Evolutionary conservation across 1,140 invertebrate genomes (phyloP).

Genomic region (Diprion similis): DNA sequence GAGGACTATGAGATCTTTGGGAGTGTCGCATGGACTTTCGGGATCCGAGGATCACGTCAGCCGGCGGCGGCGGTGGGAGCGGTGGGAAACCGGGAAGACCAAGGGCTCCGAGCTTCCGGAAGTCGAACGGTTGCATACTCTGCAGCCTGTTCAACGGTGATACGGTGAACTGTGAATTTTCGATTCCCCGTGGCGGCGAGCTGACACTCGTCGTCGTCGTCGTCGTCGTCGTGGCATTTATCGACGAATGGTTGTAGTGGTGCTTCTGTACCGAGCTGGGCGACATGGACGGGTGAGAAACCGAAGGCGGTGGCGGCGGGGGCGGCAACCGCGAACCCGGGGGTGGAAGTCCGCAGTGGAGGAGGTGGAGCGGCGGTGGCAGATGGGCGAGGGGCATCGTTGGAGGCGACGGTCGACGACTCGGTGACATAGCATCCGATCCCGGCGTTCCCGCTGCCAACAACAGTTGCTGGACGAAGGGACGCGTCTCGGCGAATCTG

Average conservation of each 20-base stretch:
- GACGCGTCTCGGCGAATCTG: constrained; percentile 82
- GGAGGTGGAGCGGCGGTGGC: constrained; percentile 63
- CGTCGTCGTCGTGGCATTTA: constrained; percentile 48
- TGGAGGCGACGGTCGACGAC: constrained; percentile 69
- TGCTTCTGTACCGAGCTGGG: constrained; percentile 58
- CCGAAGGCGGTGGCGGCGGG: constrained; percentile 55
- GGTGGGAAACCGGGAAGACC: constrained; percentile 70
- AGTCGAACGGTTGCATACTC: constrained; percentile 96
- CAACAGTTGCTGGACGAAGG: constrained; percentile 81
- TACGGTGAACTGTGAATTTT: constrained; percentile 64
- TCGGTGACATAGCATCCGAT: constrained; percentile 71
- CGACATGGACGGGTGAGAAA: constrained; percentile 57
- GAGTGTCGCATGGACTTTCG: constrained; percentile 46
- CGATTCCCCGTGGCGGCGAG: constrained; percentile 55
- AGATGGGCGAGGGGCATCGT: constrained; percentile 66
- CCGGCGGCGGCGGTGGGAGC: constrained; percentile 64
- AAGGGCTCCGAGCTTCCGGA: constrained; percentile 75
- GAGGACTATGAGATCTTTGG: constrained; percentile 52
- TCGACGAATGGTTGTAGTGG: constrained; percentile 27
- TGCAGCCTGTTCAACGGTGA: constrained; percentile 89
- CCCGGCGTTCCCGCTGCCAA: constrained; percentile 68
- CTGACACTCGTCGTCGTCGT: constrained; percentile 38
- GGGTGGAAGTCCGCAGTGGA: constrained; percentile 61
- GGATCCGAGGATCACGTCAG: constrained; percentile 36
- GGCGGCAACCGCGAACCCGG: constrained; percentile 58